phyloP scores from a whole-genome alignment of 2,113 vertebrate genomes.

The Tachycineta bicolor region DNA sequence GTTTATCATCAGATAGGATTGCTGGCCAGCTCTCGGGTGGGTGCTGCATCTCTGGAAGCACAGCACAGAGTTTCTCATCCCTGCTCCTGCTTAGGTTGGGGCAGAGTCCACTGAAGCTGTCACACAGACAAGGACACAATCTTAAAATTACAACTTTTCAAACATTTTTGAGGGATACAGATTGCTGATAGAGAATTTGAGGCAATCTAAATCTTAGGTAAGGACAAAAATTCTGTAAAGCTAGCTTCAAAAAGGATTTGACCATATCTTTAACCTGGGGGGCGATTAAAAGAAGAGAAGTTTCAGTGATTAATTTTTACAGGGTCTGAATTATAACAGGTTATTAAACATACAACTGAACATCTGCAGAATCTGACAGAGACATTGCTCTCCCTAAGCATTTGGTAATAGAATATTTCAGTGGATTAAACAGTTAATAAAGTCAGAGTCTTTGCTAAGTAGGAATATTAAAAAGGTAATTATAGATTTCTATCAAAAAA shows the following conservation, averaged over 20 bases:
- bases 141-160: background rate
- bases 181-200: background rate
- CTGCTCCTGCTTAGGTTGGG: background rate
- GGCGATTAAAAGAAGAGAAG: background rate
- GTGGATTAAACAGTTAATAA: slow-evolving; percentile 48
- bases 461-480: slow-evolving; percentile 45
- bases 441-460: slow-evolving; percentile 7
- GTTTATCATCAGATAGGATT: background rate
- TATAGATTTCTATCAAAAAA: slow-evolving; percentile 43
- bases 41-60: accelerated
- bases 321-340: slow-evolving; percentile 1
- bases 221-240: background rate
- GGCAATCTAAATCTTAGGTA: background rate
- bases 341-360: slow-evolving; percentile 27
- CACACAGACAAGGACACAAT: background rate
- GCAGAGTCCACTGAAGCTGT: background rate
- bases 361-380: slow-evolving; percentile 19
- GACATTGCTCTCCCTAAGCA: slow-evolving; percentile 15
- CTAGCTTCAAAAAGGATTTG: background rate
- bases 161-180: background rate
- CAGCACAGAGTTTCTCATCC: accelerated
- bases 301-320: slow-evolving; percentile 1
- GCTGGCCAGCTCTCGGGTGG: accelerated
- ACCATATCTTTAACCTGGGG: background rate
- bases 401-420: slow-evolving; percentile 32